These are phyloP conservation scores for Philereme transversata DNA, from an alignment of 2,888 invertebrate genomes.

Conservation along the genomic window DNA sequence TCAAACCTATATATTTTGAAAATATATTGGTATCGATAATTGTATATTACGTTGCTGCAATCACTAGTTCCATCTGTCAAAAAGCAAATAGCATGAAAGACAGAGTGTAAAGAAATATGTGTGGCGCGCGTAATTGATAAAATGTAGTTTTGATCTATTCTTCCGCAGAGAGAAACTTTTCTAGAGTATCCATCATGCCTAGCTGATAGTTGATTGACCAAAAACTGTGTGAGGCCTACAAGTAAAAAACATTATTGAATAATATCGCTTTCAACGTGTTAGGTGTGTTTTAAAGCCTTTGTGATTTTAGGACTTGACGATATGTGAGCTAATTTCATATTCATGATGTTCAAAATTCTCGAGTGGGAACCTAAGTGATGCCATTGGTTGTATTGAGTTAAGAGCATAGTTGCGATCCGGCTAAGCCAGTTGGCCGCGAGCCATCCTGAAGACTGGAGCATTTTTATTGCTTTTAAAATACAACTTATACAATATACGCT, in stretches of 20 bases:
- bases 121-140: no score
- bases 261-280: slow-evolving; percentile 9
- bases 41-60: no score
- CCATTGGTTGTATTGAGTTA: slow-evolving; percentile 34
- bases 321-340: slow-evolving; percentile 17
- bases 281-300: slow-evolving; percentile 2
- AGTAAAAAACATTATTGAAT: background rate
- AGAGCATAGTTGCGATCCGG: slow-evolving; percentile 32
- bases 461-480: slow-evolving; percentile 40
- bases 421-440: slow-evolving; percentile 38
- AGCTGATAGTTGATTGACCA: no score
- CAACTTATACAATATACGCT: slow-evolving; percentile 30
- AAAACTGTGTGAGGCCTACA: no score
- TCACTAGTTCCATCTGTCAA: no score
- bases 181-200: no score
- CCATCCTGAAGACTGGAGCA: slow-evolving; percentile 32
- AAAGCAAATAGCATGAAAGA: no score
- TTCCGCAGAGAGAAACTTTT: no score
- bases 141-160: no score
- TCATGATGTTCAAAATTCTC: slow-evolving; percentile 14
- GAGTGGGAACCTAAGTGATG: slow-evolving; percentile 14
- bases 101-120: no score
- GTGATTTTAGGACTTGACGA: slow-evolving; percentile 16
- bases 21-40: no score
- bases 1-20: no score